phyloP scores from a whole-genome alignment of 1,140 invertebrate genomes.

The Anthonomus grandis region DNA sequence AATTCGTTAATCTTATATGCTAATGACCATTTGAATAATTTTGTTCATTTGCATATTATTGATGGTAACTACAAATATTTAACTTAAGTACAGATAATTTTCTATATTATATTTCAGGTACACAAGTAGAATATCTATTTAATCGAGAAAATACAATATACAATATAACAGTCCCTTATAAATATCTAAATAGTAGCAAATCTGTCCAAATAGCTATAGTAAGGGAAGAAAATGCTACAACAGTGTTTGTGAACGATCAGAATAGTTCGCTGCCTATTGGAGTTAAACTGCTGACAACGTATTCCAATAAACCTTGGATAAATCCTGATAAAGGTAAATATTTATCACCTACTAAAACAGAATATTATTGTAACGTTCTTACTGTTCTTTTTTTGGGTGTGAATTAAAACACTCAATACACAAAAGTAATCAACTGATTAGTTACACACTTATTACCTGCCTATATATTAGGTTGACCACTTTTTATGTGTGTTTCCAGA shows the following conservation, averaged over 20 bases:
- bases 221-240: conserved; percentile 66
- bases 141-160: conserved; percentile 78
- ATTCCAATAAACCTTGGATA: conserved; percentile 80
- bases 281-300: conserved; percentile 67
- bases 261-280: conserved; percentile 68
- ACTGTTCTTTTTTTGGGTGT: no score
- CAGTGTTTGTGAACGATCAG: conserved; percentile 78
- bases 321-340: conserved; percentile 70
- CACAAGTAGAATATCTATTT: conserved; percentile 73
- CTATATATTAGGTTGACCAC: no score
- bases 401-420: no score
- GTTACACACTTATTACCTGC: no score
- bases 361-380: no score
- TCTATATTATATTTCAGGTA: conserved; percentile 50
- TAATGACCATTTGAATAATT: conserved; percentile 92
- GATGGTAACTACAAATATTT: no score
- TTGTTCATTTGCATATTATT: conserved; percentile 83
- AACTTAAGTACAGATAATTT: no score
- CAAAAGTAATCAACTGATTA: no score
- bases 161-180: conserved; percentile 70
- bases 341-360: not conserved
- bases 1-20: conserved; percentile 83
- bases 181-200: conserved; percentile 72
- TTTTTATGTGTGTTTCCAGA: no score
- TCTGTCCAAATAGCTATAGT: conserved; percentile 83